Conservation (phyloP, 2,888 invertebrate genomes). For the Morpho achilles region DNA sequence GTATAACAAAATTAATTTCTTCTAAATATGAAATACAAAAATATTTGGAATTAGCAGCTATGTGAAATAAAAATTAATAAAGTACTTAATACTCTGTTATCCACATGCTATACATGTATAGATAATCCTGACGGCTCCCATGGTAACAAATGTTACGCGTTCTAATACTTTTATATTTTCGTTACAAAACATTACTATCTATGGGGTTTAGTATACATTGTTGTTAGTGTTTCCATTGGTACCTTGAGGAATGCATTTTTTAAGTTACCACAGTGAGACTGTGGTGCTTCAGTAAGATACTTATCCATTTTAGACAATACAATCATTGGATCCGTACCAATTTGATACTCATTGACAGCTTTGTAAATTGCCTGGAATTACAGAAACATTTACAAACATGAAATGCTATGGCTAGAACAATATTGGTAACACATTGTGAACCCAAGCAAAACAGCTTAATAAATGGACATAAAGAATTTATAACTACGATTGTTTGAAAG, state of each 20-base stretch:
- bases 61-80: no score
- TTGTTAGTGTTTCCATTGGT: conserved; percentile 44
- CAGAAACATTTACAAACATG: no score
- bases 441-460: no score
- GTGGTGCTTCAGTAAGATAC: conserved; percentile 48
- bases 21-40: no score
- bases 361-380: conserved; percentile 59
- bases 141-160: neutral
- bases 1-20: no score
- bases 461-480: no score
- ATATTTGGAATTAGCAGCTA: no score
- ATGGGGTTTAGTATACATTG: conserved; percentile 37
- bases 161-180: neutral
- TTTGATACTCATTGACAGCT: conserved; percentile 75
- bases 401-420: no score
- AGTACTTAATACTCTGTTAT: no score
- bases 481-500: no score
- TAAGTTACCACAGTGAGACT: conserved; percentile 61
- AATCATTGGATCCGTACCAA: conserved; percentile 82
- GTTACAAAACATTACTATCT: conserved; percentile 35
- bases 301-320: conserved; percentile 75
- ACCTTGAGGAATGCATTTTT: conserved; percentile 55
- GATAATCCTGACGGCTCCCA: neutral
- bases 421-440: no score
- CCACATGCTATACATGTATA: no score